Base-by-base conservation (phyloP, 64 coral and sea anemone species). In the Stichodactyla mertensii region DNA sequence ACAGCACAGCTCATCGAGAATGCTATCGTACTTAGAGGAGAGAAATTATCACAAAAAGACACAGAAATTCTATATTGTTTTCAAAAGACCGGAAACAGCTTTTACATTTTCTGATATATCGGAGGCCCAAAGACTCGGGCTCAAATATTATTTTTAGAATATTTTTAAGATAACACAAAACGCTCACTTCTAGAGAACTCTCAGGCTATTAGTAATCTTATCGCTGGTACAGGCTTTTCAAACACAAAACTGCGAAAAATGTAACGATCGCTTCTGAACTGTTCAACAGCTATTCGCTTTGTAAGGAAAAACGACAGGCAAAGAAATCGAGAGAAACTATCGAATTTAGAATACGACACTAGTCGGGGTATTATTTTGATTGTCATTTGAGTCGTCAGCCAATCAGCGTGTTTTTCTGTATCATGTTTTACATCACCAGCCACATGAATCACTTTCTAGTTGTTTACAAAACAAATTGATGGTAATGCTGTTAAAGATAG, bases 381-480 rank as follows among this genome's bases (percentile, higher is more conserved):
- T 9, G 56, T 58, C 56, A 58, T 58, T 58, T 58, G 56, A 74
- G 3, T 74, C 69, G 69, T 31, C 24, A 74, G 9, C 69, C 69
- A 74, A 74, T 74, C 69, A 74, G 9, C 23, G 7, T 11, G 11
- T 31, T 9, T 28, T 69, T 31, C 36, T 27, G 69, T 74, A 74
- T 74, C 69, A 14, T 28, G 69, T 74, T 31, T 36, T 27, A 74
- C 24, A 74, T 74, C 69, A 31, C 24, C 23, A 74, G 24, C 23
- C 10, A 31, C 13, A 81, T 20, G 78, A 55, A 55, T 53, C 78
- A 81, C 51, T 81, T 53, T 53, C 19, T 10, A 53, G 15, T 7
- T 81, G 53, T 81, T 81, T 81, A 81, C 78, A 81, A 81, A 81
- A 53, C 36, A 81, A 52, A 55, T 81, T 22, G 78, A 81, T 55